Evolutionary conservation across 2,797 vertebrate genomes (phyloP).

Genomic region (Hydrocynus forskahlii): DNA sequence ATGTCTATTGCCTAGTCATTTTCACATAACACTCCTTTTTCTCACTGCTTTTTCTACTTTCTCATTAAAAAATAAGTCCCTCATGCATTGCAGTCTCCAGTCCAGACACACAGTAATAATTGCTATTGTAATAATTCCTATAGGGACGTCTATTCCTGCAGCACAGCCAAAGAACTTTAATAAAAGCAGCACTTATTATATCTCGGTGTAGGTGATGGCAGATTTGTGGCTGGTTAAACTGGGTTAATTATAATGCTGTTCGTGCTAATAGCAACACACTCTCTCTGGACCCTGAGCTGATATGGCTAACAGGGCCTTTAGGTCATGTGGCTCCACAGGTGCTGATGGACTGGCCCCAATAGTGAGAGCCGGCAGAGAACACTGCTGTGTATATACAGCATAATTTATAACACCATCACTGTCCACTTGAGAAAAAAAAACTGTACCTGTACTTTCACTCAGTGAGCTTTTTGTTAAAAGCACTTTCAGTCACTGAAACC

Average conservation of each 20-base stretch:
- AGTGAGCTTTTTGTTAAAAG: too few species aligned
- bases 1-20: not conserved
- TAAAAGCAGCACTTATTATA: not conserved
- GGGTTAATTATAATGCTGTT: constrained; percentile 7
- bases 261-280: not conserved
- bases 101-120: constrained; percentile 13
- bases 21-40: not conserved
- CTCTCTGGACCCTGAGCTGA: not conserved
- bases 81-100: not conserved
- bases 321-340: not conserved
- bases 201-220: not conserved
- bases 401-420: too few species aligned
- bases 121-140: not conserved
- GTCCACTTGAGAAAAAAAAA: too few species aligned
- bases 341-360: not conserved
- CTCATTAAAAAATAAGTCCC: constrained; percentile 13
- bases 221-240: constrained; percentile 6
- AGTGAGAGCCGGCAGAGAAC: not conserved
- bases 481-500: too few species aligned
- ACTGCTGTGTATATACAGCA: too few species aligned
- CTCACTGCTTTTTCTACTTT: not conserved
- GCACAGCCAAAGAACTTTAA: not conserved
- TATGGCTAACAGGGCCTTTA: not conserved
- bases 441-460: too few species aligned
- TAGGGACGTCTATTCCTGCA: not conserved